These are phyloP conservation scores for Rhynchomys soricoides DNA, from an alignment of 2,113 vertebrate genomes.

Conservation along the genomic window DNA sequence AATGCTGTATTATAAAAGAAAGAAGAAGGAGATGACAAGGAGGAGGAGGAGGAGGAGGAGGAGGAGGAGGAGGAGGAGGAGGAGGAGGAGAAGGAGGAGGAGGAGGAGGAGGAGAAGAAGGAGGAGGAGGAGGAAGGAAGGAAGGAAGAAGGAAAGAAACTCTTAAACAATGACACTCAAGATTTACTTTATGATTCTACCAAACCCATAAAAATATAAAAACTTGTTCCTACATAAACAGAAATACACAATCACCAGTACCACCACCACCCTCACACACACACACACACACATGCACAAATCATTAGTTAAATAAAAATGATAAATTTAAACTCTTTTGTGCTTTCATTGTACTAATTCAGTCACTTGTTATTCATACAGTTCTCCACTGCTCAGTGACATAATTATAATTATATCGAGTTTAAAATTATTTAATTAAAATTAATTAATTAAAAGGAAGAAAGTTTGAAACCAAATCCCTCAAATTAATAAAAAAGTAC, in stretches of 20 bases:
- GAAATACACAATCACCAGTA: not conserved
- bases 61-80: too few relatives aligned
- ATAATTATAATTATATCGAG: too few relatives aligned
- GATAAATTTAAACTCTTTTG: not conserved
- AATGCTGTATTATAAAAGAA: too few relatives aligned
- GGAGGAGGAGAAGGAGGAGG: too few relatives aligned
- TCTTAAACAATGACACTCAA: not conserved
- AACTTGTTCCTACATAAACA: not conserved
- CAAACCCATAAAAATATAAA: not conserved
- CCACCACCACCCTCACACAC: not conserved
- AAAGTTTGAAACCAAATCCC: conserved; percentile 49
- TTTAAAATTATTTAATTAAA: too few relatives aligned
- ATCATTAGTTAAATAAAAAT: not conserved
- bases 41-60: too few relatives aligned
- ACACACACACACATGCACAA: not conserved
- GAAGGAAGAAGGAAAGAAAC: too few relatives aligned
- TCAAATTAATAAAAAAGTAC: not conserved
- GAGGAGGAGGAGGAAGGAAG: too few relatives aligned
- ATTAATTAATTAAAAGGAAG: too few relatives aligned
- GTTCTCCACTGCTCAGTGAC: not conserved
- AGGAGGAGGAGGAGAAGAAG: too few relatives aligned
- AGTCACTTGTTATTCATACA: not conserved
- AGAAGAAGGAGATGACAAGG: too few relatives aligned
- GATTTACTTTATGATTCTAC: not conserved
- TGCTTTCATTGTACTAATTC: not conserved